These are phyloP conservation scores for Ailurus styani DNA, from an alignment of 2,113 vertebrate genomes.

Conservation along the genomic window DNA sequence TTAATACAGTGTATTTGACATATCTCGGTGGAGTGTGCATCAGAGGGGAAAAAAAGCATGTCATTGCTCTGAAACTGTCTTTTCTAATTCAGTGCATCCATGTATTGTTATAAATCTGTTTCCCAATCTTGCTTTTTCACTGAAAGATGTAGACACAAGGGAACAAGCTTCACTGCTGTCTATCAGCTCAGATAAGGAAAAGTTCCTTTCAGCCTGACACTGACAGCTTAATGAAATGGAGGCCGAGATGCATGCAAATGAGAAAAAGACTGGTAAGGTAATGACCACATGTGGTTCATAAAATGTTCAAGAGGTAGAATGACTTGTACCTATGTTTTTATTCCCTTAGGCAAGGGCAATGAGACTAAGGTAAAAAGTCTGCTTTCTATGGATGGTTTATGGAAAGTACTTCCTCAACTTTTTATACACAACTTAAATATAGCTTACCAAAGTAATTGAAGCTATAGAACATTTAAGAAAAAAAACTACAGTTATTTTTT, in stretches of 20 bases:
- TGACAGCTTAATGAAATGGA: conserved; percentile 47
- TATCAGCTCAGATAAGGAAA: conserved; percentile 75
- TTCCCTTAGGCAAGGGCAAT: neutral
- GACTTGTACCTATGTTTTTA: neutral
- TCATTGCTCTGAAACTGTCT: conserved; percentile 84
- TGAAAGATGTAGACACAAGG: conserved; percentile 74
- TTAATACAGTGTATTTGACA: conserved; percentile 59
- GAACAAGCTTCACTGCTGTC: conserved; percentile 75
- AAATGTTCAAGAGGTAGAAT: neutral
- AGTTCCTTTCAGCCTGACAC: conserved; percentile 66
- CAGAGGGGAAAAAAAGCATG: conserved; percentile 77
- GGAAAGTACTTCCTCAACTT: neutral
- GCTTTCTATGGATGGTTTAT: neutral
- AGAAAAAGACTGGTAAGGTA: neutral
- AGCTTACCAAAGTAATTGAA: neutral
- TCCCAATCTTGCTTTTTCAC: conserved; percentile 63
- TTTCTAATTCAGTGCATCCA: conserved; percentile 84
- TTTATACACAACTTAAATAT: neutral
- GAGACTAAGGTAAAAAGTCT: neutral
- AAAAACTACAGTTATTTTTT: neutral
- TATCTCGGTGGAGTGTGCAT: conserved; percentile 66
- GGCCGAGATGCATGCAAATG: conserved; percentile 43
- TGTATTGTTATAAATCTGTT: conserved; percentile 83
- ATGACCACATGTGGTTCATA: neutral
- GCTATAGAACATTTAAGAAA: neutral